Conservation (phyloP, 2,797 vertebrate species). For the Furcifer pardalis region DNA sequence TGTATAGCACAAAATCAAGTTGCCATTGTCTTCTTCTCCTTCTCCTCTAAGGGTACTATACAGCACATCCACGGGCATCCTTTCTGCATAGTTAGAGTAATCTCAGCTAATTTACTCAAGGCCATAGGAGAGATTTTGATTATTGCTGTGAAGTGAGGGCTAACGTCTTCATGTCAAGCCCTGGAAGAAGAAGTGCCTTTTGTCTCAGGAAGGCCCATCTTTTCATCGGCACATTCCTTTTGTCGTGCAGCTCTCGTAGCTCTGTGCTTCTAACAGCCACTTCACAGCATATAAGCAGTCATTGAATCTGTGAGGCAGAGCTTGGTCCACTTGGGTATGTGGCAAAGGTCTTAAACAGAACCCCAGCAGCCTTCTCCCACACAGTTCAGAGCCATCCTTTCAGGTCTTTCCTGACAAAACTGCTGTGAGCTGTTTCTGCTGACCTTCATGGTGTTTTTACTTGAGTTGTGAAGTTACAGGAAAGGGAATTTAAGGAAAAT, state of each 20-base stretch:
- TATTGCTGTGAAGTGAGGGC: neutral
- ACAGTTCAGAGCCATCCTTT: neutral
- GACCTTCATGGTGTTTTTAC: too few species aligned
- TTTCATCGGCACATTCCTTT: neutral
- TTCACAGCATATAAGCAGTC: neutral
- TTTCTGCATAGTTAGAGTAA: neutral
- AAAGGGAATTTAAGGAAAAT: neutral
- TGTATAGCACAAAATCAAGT: neutral
- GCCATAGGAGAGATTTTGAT: neutral
- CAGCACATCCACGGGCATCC: neutral
- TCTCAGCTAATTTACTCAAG: neutral
- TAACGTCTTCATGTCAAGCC: neutral
- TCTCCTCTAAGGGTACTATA: neutral
- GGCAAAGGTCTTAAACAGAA: neutral
- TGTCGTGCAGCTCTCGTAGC: neutral
- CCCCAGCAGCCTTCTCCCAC: neutral
- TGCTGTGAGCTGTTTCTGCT: too few species aligned
- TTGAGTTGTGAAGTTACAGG: neutral
- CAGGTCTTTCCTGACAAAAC: too few species aligned
- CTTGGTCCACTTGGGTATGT: neutral
- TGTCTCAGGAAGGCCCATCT: neutral
- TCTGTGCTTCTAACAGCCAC: neutral
- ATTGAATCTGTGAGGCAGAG: neutral
- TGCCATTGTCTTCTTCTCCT: neutral
- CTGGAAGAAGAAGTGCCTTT: neutral